These are phyloP conservation scores for Chymomyza procnemis DNA, from an alignment of 2,888 invertebrate genomes.

Conservation along the genomic window DNA sequence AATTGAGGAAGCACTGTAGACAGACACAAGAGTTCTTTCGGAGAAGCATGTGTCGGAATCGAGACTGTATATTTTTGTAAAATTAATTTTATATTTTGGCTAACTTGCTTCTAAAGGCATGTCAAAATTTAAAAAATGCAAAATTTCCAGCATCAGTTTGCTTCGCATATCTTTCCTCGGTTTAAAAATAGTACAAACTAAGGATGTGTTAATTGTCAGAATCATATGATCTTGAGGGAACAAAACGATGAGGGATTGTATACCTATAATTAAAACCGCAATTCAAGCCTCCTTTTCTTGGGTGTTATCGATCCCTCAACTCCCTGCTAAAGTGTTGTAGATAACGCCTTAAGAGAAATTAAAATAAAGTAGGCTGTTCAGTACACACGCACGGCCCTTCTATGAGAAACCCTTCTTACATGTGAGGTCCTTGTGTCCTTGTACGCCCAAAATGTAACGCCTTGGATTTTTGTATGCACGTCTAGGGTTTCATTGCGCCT, in stretches of 20 bases:
- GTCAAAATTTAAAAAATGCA: too few species aligned
- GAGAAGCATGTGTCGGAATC: neutral
- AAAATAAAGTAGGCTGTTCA: neutral
- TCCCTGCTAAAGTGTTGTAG: constrained; percentile 1
- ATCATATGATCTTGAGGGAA: too few species aligned
- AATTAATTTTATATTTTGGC: too few species aligned
- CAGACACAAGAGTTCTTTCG: neutral
- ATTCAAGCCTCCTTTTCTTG: neutral
- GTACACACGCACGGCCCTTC: neutral
- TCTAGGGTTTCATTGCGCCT: constrained; percentile 28
- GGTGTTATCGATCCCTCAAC: neutral
- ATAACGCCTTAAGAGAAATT: neutral
- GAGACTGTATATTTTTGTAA: neutral
- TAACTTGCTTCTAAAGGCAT: too few species aligned
- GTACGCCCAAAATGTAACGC: neutral
- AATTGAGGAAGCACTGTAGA: neutral
- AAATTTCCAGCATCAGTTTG: too few species aligned
- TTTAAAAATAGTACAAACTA: too few species aligned
- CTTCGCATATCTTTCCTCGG: too few species aligned
- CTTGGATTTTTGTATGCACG: neutral
- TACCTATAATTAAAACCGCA: neutral
- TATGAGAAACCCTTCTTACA: neutral
- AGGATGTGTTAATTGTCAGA: too few species aligned
- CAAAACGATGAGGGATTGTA: too few species aligned
- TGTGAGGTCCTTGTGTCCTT: neutral